Evolutionary conservation across 2,113 vertebrate genomes (phyloP).

Genomic region (Neogobius melanostomus): DNA sequence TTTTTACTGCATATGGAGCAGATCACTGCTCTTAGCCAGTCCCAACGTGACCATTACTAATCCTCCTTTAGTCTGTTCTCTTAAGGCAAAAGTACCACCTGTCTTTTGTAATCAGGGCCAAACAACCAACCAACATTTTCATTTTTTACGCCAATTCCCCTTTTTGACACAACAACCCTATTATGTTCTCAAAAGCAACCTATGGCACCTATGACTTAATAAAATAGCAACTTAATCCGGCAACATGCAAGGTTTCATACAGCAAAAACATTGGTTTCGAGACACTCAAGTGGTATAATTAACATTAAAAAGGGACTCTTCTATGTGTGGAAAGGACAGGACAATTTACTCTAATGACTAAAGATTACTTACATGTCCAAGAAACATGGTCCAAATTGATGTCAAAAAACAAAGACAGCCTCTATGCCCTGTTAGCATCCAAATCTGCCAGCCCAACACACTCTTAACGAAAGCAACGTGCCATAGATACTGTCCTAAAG

Average conservation of each 20-base stretch:
- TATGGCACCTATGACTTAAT: neutral
- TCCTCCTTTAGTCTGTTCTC: slow-evolving; percentile 35
- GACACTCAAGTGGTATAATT: neutral
- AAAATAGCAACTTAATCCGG: slow-evolving; percentile 41
- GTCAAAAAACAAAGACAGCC: slow-evolving; percentile 17
- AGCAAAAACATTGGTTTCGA: neutral
- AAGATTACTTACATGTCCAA: slow-evolving; percentile 68
- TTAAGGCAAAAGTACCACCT: slow-evolving; percentile 17
- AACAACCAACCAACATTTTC: neutral
- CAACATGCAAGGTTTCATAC: slow-evolving; percentile 6
- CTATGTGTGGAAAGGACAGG: neutral
- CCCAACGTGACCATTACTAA: slow-evolving; percentile 48
- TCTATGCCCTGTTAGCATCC: slow-evolving; percentile 1
- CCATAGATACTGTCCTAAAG: slow-evolving; percentile 1
- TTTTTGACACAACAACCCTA: neutral
- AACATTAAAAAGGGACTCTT: neutral
- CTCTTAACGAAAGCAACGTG: neutral
- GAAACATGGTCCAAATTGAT: slow-evolving; percentile 68
- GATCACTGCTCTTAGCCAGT: slow-evolving; percentile 28
- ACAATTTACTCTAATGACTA: neutral
- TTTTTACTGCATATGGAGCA: slow-evolving; percentile 26
- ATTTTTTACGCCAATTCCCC: neutral
- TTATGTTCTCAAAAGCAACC: neutral
- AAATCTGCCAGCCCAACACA: slow-evolving; percentile 5
- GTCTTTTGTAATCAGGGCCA: neutral